phyloP scores from a whole-genome alignment of 2,797 vertebrate species.

The Rhinoraja longicauda region DNA sequence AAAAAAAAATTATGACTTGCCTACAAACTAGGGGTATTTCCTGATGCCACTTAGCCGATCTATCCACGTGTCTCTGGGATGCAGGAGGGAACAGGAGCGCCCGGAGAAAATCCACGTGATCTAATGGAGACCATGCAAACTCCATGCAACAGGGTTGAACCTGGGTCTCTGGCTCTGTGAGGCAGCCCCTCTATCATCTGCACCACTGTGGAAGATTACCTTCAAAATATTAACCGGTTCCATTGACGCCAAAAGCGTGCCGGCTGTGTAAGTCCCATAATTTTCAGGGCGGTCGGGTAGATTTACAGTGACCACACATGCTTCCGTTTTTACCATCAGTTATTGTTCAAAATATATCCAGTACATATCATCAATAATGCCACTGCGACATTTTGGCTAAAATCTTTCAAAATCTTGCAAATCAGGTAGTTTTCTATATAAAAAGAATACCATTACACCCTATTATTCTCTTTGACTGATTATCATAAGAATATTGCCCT shows the following conservation, averaged over 20 bases:
- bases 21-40: no score
- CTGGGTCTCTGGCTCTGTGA: no score
- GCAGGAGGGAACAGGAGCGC: no score
- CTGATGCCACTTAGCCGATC: no score
- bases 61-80: no score
- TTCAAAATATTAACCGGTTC: background rate
- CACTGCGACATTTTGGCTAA: background rate
- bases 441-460: background rate
- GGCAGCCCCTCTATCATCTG: no score
- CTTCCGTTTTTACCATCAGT: background rate
- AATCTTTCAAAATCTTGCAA: conserved; percentile 19
- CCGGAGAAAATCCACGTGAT: no score
- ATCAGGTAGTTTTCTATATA: background rate
- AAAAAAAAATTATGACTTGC: no score
- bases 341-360: background rate
- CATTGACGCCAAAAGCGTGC: background rate
- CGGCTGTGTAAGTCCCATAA: background rate
- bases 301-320: background rate
- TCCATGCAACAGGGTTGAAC: no score
- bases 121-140: no score
- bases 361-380: background rate
- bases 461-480: conserved; percentile 14
- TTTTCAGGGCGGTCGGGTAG: no score
- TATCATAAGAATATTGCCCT: conserved; percentile 31
- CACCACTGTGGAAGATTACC: background rate